Evolutionary conservation across 2,888 invertebrate species (phyloP).

Genomic region (Amphipoea lucens): DNA sequence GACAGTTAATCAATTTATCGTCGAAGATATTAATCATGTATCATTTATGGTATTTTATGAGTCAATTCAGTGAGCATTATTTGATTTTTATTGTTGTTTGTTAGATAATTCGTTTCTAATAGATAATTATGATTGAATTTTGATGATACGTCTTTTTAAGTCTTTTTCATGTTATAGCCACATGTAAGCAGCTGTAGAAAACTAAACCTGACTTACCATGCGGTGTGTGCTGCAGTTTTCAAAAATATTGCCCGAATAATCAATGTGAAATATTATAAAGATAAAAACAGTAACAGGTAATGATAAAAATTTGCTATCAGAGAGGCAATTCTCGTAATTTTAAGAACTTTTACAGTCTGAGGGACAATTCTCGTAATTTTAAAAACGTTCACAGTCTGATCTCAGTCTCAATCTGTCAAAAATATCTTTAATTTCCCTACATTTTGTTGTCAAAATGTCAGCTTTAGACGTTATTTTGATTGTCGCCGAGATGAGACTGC

Average conservation of each 20-base stretch:
- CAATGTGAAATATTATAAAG: neutral
- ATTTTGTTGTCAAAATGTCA: too few relatives aligned
- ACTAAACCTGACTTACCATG: too few relatives aligned
- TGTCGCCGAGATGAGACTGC: too few relatives aligned
- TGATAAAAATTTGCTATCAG: neutral
- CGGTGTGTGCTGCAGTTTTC: neutral
- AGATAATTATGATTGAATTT: neutral
- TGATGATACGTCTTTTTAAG: neutral
- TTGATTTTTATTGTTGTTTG: neutral
- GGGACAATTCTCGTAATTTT: too few relatives aligned
- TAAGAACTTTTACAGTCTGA: too few relatives aligned
- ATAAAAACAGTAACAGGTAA: too few relatives aligned
- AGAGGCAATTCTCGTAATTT: too few relatives aligned
- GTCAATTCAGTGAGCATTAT: slow-evolving; percentile 32
- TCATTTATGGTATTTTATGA: slow-evolving; percentile 11
- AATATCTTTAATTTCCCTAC: too few relatives aligned
- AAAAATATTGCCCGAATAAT: neutral
- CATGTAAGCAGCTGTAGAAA: neutral
- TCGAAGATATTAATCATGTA: neutral
- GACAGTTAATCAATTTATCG: slow-evolving; percentile 25
- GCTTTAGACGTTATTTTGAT: too few relatives aligned
- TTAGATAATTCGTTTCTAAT: neutral
- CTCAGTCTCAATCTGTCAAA: too few relatives aligned
- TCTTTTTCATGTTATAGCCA: neutral
- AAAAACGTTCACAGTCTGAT: too few relatives aligned